These are phyloP conservation scores for Brachypodius melanocephalos DNA, from an alignment of 2,113 vertebrate species.

Conservation along the genomic window DNA sequence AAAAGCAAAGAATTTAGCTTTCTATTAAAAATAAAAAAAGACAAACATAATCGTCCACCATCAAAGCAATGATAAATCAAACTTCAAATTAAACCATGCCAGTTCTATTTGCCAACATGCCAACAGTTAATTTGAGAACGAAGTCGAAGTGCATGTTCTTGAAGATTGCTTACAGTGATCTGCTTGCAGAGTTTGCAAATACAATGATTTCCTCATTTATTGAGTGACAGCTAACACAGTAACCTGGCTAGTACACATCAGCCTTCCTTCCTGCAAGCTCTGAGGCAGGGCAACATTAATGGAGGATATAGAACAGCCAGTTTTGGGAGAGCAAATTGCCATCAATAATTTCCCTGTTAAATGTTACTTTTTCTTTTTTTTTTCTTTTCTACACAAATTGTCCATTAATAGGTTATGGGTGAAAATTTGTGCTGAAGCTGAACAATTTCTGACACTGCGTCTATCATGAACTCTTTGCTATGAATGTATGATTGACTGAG, in stretches of 20 bases:
- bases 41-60: background rate
- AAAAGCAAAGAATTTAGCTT: background rate
- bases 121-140: background rate
- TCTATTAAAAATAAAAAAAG: background rate
- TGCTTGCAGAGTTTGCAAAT: slow-evolving; percentile 22
- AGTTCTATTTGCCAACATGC: background rate
- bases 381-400: background rate
- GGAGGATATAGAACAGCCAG: background rate
- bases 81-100: background rate
- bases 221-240: slow-evolving; percentile 2
- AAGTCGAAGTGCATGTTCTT: background rate
- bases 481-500: background rate
- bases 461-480: background rate
- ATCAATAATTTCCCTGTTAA: background rate
- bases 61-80: background rate
- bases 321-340: background rate
- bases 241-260: background rate
- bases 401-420: background rate
- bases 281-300: background rate
- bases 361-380: background rate
- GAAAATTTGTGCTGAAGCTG: background rate
- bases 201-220: background rate
- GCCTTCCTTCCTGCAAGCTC: background rate
- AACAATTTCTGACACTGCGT: background rate
- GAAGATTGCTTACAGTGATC: background rate